phyloP scores from a whole-genome alignment of 2,113 vertebrate species.

The Melanotaenia duboulayi region DNA sequence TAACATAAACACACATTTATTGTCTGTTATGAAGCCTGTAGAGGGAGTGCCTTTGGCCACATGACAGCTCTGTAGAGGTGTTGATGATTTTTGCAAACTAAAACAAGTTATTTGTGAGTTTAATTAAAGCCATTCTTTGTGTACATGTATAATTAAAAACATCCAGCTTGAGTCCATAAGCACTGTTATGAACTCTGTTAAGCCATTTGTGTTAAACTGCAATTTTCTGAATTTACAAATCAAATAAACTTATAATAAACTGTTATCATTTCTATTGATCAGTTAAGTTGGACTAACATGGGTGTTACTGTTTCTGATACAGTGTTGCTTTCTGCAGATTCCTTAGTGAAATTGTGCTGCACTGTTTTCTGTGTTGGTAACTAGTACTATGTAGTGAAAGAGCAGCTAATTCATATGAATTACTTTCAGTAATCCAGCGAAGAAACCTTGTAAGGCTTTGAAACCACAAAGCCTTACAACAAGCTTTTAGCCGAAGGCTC shows the following conservation, averaged over 20 bases:
- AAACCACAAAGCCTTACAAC: constrained; percentile 1
- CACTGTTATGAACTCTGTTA: background rate
- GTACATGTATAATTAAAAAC: background rate
- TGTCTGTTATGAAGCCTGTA: background rate
- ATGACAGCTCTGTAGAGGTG: background rate
- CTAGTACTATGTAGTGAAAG: constrained; percentile 10
- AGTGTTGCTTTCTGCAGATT: background rate
- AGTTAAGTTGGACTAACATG: background rate
- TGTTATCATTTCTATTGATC: background rate
- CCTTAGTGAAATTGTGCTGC: background rate
- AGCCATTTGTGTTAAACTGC: background rate
- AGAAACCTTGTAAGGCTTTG: constrained; percentile 22
- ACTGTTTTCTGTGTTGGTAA: background rate
- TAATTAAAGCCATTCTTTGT: background rate
- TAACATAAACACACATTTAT: constrained; percentile 19
- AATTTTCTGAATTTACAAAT: background rate
- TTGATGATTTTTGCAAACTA: background rate
- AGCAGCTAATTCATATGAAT: background rate
- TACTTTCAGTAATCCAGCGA: constrained; percentile 25
- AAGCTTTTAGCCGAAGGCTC: constrained; percentile 23
- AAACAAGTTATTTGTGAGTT: constrained; percentile 10
- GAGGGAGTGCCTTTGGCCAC: constrained; percentile 4
- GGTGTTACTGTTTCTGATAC: background rate
- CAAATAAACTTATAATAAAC: constrained; percentile 23
- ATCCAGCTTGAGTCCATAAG: background rate